phyloP scores from a whole-genome alignment of 2,797 vertebrate genomes.

The Erethizon dorsatum region DNA sequence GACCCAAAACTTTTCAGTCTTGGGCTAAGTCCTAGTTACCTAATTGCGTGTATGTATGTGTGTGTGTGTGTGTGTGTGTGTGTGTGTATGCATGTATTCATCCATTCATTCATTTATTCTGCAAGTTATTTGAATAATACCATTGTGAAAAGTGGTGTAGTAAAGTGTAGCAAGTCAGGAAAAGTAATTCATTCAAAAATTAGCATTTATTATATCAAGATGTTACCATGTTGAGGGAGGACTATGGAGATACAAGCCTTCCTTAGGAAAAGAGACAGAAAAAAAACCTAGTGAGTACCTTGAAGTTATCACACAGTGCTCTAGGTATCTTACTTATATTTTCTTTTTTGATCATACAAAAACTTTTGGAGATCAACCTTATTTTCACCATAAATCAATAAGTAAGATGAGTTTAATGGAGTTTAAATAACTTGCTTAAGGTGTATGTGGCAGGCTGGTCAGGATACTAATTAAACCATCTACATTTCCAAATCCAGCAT shows the following conservation, averaged over 20 bases:
- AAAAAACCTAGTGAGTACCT: neutral
- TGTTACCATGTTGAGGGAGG: neutral
- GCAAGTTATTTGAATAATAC: neutral
- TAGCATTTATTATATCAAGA: neutral
- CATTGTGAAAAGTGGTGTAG: neutral
- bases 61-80: neutral
- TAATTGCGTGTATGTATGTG: neutral
- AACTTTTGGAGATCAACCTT: neutral
- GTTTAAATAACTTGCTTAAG: neutral
- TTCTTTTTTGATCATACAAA: neutral
- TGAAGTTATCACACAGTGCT: neutral
- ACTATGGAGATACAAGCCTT: neutral
- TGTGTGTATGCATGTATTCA: neutral
- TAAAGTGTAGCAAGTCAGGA: neutral
- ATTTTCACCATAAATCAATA: constrained; percentile 30
- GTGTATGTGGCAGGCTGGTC: neutral
- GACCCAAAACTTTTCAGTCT: neutral
- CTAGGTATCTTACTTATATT: neutral
- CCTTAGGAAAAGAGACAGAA: neutral
- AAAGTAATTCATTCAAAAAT: neutral
- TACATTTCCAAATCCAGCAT: neutral
- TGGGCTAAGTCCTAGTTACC: neutral
- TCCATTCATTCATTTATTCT: neutral
- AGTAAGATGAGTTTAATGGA: neutral
- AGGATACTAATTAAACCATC: neutral